A percentile compares a stretch with the other conserved stretches of the same genome.
These are phyloP conservation scores for Callithrix jacchus DNA, from an alignment of 2,113 vertebrate genomes.

Conservation along the genomic window DNA sequence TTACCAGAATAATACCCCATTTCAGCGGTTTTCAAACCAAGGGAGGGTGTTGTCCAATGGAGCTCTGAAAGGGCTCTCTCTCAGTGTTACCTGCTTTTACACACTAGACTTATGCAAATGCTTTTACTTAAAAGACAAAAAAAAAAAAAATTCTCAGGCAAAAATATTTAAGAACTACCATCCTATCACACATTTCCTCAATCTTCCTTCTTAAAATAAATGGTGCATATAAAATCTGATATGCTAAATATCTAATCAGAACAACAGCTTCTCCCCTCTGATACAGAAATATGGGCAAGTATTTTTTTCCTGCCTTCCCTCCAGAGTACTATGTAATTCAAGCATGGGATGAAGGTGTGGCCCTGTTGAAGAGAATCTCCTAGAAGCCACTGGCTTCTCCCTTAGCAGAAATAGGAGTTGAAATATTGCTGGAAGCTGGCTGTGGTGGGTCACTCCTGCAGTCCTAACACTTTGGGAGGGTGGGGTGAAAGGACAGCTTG, in stretches of 20 bases:
- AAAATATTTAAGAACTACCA: neutral
- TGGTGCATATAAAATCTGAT: neutral
- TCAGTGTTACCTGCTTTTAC: neutral
- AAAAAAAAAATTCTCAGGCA: neutral
- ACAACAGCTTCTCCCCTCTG: neutral
- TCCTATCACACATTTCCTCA: neutral
- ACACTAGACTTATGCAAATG: neutral
- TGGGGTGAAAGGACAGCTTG: no score
- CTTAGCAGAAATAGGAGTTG: neutral
- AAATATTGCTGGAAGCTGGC: neutral
- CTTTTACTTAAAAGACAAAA: neutral
- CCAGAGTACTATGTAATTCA: neutral
- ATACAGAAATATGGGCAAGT: rapidly evolving
- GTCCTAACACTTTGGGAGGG: no score
- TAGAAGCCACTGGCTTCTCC: neutral
- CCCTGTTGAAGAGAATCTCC: neutral
- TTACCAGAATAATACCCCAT: neutral
- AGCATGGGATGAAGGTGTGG: neutral
- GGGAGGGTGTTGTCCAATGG: neutral
- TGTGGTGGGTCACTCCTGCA: no score
- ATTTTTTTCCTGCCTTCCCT: neutral
- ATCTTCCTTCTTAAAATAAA: neutral
- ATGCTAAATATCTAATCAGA: neutral
- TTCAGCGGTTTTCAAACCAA: neutral
- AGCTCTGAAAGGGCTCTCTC: neutral